phyloP scores from a whole-genome alignment of 2,888 invertebrate species.

The Alloscopus bannaensis region DNA sequence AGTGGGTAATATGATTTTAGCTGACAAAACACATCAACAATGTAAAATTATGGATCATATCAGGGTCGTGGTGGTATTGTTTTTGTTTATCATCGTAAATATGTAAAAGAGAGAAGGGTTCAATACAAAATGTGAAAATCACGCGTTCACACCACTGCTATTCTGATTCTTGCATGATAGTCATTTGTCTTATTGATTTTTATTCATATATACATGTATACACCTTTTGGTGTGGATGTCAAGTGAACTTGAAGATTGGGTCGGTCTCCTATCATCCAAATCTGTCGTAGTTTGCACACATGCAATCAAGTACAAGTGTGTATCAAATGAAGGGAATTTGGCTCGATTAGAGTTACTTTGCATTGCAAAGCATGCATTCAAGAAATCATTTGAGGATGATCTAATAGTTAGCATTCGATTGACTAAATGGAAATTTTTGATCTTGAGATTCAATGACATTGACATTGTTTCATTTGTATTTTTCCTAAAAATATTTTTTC shows the following conservation, averaged over 20 bases:
- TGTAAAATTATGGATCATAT: too few relatives aligned
- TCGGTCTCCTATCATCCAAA: slow-evolving; percentile 43
- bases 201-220: not conserved
- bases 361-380: not conserved
- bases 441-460: slow-evolving; percentile 50
- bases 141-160: not conserved
- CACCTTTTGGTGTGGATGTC: slow-evolving; percentile 5
- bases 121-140: not conserved
- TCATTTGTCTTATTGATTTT: not conserved
- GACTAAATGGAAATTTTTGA: slow-evolving; percentile 46
- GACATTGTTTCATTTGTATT: slow-evolving; percentile 28
- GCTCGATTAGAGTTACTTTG: not conserved
- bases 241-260: slow-evolving; percentile 49
- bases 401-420: too few relatives aligned
- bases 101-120: not conserved
- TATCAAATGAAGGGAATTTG: not conserved
- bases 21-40: too few relatives aligned
- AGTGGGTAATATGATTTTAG: too few relatives aligned
- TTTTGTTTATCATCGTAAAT: not conserved
- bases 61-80: too few relatives aligned
- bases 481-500: not conserved
- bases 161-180: not conserved
- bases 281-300: slow-evolving; percentile 21
- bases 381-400: not conserved
- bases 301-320: slow-evolving; percentile 24